Base-by-base conservation (phyloP, 92 coral and sea anemone genomes). In the Epizoanthus ramosus region DNA sequence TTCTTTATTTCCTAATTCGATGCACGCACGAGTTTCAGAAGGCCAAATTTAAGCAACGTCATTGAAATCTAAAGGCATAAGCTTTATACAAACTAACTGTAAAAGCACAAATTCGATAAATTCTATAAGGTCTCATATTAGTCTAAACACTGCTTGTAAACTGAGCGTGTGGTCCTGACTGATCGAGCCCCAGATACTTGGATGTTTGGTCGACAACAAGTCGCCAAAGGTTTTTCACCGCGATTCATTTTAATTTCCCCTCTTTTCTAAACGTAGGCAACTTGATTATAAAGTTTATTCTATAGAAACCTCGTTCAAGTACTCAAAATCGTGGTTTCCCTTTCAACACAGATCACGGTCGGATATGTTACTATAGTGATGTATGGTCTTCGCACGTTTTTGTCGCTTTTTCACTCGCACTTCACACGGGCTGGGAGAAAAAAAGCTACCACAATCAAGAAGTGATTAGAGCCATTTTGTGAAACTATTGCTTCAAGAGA, bases 401-500 rank as follows among this genome's bases (percentile, higher is more conserved):
- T 33, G n/a, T 16, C 37, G 50, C 3, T 67, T 33, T 8, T 67
- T 35, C 47, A 28, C 21, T 13, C 50, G 45, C 47, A 33, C 22
- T 67, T 31, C 45, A 31, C 72, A 67, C 50, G 50, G 72, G 23
- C 22, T 18, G 68, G 12, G 65, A 56, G 33, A 28, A 37, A 25
- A 59, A 77, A 39, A 23, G 16, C 33, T 59, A 12, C 81, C 41
- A 76, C 58, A 60, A 59, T 76, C 58, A 76, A 76, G 60, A 41
- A 63, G 39, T 57, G 41, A 61, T 77, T 77, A 61, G 18, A 12
- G 37, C 8, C 53, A 21, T 61, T 43, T 18, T 23, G 63, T 56
- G 24, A 61, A 63, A 41, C 56, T 47, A 61, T 41, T 69, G 43
- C 4, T 19, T 77, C 58, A 21, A 61, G 58, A 60, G 71, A 39